Evolutionary conservation across 64 coral and sea anemone species (phyloP).

Genomic region (Stichodactyla helianthus): DNA sequence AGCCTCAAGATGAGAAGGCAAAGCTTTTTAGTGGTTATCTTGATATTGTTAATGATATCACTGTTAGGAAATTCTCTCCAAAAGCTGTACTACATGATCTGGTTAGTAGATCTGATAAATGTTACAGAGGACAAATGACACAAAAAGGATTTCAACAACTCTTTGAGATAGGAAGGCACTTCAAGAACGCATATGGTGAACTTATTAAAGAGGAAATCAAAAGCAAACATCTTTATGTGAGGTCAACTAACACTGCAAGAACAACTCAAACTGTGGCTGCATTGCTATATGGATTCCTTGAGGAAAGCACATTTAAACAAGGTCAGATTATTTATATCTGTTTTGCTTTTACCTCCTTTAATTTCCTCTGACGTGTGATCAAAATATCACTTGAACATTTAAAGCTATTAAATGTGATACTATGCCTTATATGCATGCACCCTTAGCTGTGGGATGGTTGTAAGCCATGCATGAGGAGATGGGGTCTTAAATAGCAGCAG

Average conservation of each 20-base stretch:
- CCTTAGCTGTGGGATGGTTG: too few species aligned
- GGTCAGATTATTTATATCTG: background rate
- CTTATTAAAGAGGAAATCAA: background rate
- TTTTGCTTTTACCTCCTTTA: too few species aligned
- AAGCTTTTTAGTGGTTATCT: background rate
- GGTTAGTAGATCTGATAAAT: background rate
- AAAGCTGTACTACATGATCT: background rate
- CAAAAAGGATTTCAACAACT: slow-evolving; percentile 14
- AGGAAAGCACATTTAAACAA: background rate
- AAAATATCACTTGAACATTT: too few species aligned
- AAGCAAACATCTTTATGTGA: background rate
- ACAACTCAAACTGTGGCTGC: slow-evolving; percentile 11
- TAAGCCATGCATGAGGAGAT: too few species aligned
- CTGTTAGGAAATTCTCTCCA: background rate
- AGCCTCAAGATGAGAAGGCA: background rate
- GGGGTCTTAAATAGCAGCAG: too few species aligned
- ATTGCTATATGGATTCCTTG: slow-evolving; percentile 16
- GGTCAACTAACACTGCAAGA: slow-evolving; percentile 1
- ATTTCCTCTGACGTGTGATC: too few species aligned
- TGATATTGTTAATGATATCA: background rate
- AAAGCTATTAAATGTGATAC: too few species aligned
- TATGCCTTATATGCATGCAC: too few species aligned
- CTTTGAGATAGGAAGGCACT: background rate
- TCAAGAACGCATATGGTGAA: slow-evolving; percentile 2
- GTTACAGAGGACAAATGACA: slow-evolving; percentile 13